A percentile compares a stretch with the other conserved stretches of the same genome.
These are phyloP conservation scores for Leptatherina wallacei DNA, from an alignment of 2,797 vertebrate species.

Conservation along the genomic window DNA sequence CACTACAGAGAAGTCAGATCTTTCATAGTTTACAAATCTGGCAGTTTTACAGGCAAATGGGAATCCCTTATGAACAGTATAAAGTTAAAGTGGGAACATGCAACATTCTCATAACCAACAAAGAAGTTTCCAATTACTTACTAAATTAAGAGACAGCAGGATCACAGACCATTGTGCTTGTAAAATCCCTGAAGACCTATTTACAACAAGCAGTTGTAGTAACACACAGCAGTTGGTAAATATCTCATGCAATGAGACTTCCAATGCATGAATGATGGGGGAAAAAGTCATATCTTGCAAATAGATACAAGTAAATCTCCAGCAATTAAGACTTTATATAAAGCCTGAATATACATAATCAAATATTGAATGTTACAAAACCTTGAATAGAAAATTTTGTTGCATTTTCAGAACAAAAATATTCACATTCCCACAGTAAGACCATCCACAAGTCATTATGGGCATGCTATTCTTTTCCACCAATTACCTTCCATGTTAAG, in stretches of 20 bases:
- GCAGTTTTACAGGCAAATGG: slow-evolving; percentile 27
- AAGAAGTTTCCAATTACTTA: slow-evolving; percentile 46
- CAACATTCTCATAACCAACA: slow-evolving; percentile 24
- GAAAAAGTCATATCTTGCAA: not conserved
- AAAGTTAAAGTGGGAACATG: slow-evolving; percentile 20
- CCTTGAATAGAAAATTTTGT: no score
- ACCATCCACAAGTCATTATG: not conserved
- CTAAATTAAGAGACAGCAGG: slow-evolving; percentile 44
- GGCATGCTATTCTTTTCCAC: not conserved
- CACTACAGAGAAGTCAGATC: not conserved
- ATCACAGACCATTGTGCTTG: slow-evolving; percentile 37
- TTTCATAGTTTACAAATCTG: slow-evolving; percentile 1
- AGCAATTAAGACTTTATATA: not conserved
- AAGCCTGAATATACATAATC: not conserved
- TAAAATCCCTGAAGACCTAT: slow-evolving; percentile 46
- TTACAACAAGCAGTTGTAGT: slow-evolving; percentile 9
- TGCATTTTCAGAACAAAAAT: not conserved
- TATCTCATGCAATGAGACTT: not conserved
- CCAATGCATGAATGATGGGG: not conserved
- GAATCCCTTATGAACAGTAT: slow-evolving; percentile 12
- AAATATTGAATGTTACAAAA: no score
- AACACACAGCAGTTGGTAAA: slow-evolving; percentile 38
- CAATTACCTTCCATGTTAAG: not conserved
- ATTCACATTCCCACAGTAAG: not conserved
- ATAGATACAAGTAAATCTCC: not conserved